phyloP scores from a whole-genome alignment of 2,888 invertebrate genomes.

The Megalurothrips usitatus region DNA sequence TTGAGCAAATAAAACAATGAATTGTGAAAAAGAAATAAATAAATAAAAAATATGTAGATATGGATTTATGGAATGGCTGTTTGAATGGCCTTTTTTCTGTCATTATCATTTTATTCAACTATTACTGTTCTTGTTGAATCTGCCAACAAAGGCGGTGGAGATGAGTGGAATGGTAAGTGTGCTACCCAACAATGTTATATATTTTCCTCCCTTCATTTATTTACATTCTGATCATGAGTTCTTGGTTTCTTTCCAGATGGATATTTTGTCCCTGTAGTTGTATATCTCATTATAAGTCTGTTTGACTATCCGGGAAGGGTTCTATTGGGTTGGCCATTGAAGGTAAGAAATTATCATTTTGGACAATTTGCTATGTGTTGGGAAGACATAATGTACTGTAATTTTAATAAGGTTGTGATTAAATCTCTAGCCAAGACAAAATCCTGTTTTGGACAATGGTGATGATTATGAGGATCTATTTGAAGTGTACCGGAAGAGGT shows the following conservation, averaged over 20 bases:
- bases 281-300: slow-evolving; percentile 83
- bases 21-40: too few species aligned
- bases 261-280: slow-evolving; percentile 85
- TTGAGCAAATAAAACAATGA: too few species aligned
- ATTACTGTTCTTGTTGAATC: slow-evolving; percentile 82
- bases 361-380: not conserved
- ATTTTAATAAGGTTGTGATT: not conserved
- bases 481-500: not conserved
- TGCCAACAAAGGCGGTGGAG: slow-evolving; percentile 61
- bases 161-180: slow-evolving; percentile 70
- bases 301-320: slow-evolving; percentile 84
- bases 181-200: slow-evolving; percentile 30
- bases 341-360: slow-evolving; percentile 51
- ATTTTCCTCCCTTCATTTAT: slow-evolving; percentile 22
- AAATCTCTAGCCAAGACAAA: not conserved
- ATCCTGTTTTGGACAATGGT: not conserved
- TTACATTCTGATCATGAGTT: slow-evolving; percentile 27
- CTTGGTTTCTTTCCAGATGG: slow-evolving; percentile 60
- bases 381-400: not conserved
- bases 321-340: slow-evolving; percentile 67
- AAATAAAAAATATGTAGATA: too few species aligned
- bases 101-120: slow-evolving; percentile 80
- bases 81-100: slow-evolving; percentile 73
- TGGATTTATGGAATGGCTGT: slow-evolving; percentile 76
- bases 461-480: not conserved